phyloP scores from a whole-genome alignment of 2,888 invertebrate genomes.

The Sarcophaga subvicina region DNA sequence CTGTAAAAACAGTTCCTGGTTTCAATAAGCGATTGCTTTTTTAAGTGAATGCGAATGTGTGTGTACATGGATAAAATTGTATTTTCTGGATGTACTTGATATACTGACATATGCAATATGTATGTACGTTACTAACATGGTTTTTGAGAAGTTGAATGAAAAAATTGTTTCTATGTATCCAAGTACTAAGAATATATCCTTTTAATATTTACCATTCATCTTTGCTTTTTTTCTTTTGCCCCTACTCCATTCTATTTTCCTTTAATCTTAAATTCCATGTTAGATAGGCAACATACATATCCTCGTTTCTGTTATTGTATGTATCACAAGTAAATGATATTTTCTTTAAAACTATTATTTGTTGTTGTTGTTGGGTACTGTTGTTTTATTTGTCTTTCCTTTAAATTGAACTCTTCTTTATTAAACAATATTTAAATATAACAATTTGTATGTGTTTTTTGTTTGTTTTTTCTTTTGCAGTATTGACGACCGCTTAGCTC shows the following conservation, averaged over 20 bases:
- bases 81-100: too few species aligned
- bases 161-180: not conserved
- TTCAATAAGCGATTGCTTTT: too few species aligned
- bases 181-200: not conserved
- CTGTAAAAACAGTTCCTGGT: too few species aligned
- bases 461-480: slow-evolving; percentile 82
- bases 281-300: too few species aligned
- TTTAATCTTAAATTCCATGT: too few species aligned
- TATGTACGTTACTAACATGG: too few species aligned
- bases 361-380: too few species aligned
- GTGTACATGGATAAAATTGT: too few species aligned
- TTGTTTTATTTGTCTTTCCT: not conserved
- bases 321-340: slow-evolving; percentile 6
- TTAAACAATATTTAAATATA: not conserved
- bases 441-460: not conserved
- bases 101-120: too few species aligned
- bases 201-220: slow-evolving; percentile 44
- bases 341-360: not conserved
- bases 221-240: not conserved
- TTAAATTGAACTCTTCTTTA: slow-evolving; percentile 3
- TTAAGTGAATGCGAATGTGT: too few species aligned
- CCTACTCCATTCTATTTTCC: not conserved
- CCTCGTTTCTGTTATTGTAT: too few species aligned
- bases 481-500: slow-evolving; percentile 91
- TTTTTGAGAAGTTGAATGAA: not conserved